Evolutionary conservation across 2,113 vertebrate species (phyloP).

Genomic region (Shinisaurus crocodilurus): DNA sequence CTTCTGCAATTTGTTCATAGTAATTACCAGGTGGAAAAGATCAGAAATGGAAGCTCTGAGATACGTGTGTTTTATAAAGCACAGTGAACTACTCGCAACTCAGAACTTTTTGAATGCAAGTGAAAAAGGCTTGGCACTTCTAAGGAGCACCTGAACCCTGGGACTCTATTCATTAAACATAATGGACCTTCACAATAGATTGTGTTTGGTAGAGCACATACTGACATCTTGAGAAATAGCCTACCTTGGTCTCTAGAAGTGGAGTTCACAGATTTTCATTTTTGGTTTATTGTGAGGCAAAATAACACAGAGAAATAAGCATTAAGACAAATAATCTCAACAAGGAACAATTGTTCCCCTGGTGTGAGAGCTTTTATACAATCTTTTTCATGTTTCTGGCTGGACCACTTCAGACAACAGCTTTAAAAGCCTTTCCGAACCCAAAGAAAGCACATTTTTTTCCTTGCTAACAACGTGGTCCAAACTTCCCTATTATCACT

Average conservation of each 20-base stretch:
- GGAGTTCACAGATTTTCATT: not conserved
- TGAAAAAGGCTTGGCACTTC: slow-evolving; percentile 28
- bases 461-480: not conserved
- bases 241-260: not conserved
- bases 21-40: not conserved
- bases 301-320: slow-evolving; percentile 23
- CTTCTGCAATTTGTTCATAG: not conserved
- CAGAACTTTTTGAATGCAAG: slow-evolving; percentile 3
- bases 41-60: slow-evolving; percentile 6
- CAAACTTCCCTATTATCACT: not conserved
- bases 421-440: not conserved
- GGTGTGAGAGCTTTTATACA: not conserved
- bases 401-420: not conserved
- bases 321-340: slow-evolving; percentile 21
- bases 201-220: not conserved
- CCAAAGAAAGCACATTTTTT: slow-evolving; percentile 1
- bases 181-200: not conserved
- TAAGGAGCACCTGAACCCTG: slow-evolving; percentile 44
- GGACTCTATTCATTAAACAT: slow-evolving; percentile 37
- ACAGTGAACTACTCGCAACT: not conserved
- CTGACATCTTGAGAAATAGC: slow-evolving; percentile 40
- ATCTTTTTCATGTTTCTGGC: not conserved
- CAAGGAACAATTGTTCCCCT: not conserved
- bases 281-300: slow-evolving; percentile 17
- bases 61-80: slow-evolving; percentile 16